phyloP scores from a whole-genome alignment of 2,113 vertebrate species.

The Cygnus atratus region DNA sequence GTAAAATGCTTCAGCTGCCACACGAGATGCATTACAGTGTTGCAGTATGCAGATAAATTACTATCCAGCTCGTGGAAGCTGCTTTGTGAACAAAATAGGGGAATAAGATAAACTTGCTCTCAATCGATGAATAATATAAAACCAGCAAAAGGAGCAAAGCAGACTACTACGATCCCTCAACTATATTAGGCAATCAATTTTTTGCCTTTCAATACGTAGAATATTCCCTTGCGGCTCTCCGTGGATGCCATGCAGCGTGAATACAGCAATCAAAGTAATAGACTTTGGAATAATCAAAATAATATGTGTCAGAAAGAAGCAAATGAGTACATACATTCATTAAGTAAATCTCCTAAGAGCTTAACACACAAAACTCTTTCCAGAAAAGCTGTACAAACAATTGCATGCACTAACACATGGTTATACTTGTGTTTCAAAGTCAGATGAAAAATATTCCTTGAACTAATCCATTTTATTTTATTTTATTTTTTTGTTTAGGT shows the following conservation, averaged over 20 bases:
- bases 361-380: conserved; percentile 8
- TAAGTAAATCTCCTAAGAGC: conserved; percentile 61
- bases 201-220: conserved; percentile 37
- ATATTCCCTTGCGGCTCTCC: not conserved
- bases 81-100: conserved; percentile 16
- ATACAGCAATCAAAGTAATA: conserved; percentile 60
- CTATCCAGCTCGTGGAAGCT: not conserved
- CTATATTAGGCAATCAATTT: conserved; percentile 56
- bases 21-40: conserved; percentile 19
- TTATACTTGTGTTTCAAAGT: not conserved
- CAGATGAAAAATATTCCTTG: conserved; percentile 5
- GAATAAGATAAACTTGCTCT: conserved; percentile 25
- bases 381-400: conserved; percentile 45
- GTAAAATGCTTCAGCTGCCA: conserved; percentile 46
- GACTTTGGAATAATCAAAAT: conserved; percentile 66
- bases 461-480: not conserved
- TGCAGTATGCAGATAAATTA: conserved; percentile 29
- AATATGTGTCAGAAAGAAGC: conserved; percentile 58
- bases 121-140: conserved; percentile 60
- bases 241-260: conserved; percentile 35
- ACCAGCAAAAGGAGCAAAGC: conserved; percentile 19
- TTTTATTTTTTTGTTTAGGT: not conserved
- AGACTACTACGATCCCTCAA: conserved; percentile 33
- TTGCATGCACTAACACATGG: not conserved
- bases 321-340: conserved; percentile 51